Conservation (phyloP, 1,140 invertebrate species). For the Zaprionus vittiger region DNA sequence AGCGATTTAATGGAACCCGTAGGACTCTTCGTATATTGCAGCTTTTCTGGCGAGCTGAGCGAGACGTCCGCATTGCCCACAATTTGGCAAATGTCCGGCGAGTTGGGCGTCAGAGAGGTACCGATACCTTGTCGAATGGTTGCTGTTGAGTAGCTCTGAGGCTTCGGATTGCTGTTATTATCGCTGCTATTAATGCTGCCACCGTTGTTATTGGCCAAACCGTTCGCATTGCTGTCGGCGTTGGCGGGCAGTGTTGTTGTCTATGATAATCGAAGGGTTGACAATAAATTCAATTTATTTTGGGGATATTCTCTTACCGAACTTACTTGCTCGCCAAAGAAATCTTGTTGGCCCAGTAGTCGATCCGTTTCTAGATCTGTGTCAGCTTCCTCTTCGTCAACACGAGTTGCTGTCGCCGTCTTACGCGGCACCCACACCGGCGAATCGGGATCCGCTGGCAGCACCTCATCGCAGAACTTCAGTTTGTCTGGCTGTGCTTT, state of each 20-base stretch:
- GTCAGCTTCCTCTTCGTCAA: slow-evolving; percentile 90
- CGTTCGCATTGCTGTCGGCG: slow-evolving; percentile 69
- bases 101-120: slow-evolving; percentile 75
- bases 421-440: slow-evolving; percentile 83
- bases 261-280: not conserved
- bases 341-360: slow-evolving; percentile 93
- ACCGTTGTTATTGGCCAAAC: slow-evolving; percentile 49
- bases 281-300: not conserved
- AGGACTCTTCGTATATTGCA: slow-evolving; percentile 79
- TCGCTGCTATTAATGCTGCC: slow-evolving; percentile 56
- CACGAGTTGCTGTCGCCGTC: slow-evolving; percentile 13
- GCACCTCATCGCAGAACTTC: slow-evolving; percentile 77
- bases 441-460: slow-evolving; percentile 73
- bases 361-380: slow-evolving; percentile 95
- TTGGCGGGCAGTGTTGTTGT: slow-evolving; percentile 4
- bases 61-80: slow-evolving; percentile 65
- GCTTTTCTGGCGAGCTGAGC: slow-evolving; percentile 74
- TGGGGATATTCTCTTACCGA: not conserved
- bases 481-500: slow-evolving; percentile 83
- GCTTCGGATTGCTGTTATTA: slow-evolving; percentile 70
- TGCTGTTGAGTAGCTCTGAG: slow-evolving; percentile 73
- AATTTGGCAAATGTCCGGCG: slow-evolving; percentile 80
- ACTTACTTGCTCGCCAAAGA: slow-evolving; percentile 91
- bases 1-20: slow-evolving; percentile 82
- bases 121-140: slow-evolving; percentile 82